Evolutionary conservation across 2,888 invertebrate species (phyloP).

Genomic region (Conchocele bisecta): DNA sequence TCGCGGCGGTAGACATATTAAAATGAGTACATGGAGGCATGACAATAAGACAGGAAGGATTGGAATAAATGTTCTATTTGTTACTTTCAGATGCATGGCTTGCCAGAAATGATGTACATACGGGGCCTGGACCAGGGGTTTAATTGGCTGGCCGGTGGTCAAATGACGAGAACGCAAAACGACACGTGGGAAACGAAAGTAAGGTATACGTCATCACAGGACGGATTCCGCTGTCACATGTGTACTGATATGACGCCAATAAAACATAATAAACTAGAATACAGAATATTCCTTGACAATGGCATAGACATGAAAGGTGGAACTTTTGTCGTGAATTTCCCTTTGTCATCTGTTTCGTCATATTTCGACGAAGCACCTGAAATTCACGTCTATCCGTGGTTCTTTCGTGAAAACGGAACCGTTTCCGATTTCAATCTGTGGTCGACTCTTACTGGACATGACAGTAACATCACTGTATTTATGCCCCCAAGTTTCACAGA

Average conservation of each 20-base stretch:
- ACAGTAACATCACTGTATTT: not conserved
- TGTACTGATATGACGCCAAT: not conserved
- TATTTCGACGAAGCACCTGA: constrained; percentile 14
- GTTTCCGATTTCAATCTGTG: not conserved
- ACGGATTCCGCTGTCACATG: constrained; percentile 18
- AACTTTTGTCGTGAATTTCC: constrained; percentile 22
- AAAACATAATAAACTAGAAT: constrained; percentile 9
- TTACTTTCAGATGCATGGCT: no score
- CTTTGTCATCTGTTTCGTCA: constrained; percentile 1
- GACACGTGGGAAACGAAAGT: constrained; percentile 21
- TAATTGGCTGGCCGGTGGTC: constrained; percentile 7
- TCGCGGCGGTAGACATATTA: no score
- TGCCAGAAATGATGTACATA: no score
- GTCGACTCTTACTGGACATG: constrained; percentile 10
- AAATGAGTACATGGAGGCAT: no score
- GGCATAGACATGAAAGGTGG: constrained; percentile 33
- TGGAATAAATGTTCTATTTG: no score
- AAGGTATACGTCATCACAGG: constrained; percentile 4
- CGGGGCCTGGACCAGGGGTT: constrained; percentile 27
- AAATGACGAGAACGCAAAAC: constrained; percentile 6
- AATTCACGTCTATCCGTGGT: constrained; percentile 23
- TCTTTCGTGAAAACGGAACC: constrained; percentile 7
- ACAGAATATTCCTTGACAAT: constrained; percentile 22
- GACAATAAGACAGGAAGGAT: no score
- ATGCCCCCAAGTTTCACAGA: constrained; percentile 40